Evolutionary conservation across 2,797 vertebrate species (phyloP).

Genomic region (Menidia menidia): DNA sequence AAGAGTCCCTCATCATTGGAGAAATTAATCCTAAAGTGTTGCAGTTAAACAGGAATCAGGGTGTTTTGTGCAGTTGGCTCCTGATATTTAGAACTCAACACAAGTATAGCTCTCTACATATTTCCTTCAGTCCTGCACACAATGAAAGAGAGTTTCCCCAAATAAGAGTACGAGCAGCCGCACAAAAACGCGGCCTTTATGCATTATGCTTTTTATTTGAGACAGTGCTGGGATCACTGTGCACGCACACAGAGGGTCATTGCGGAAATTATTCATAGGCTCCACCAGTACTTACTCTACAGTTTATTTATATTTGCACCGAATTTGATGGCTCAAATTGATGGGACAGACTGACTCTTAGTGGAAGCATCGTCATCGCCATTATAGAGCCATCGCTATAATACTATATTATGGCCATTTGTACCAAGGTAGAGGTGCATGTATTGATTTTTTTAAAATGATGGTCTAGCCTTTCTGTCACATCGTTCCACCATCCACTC

Average conservation of each 20-base stretch:
- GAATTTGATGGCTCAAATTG: conserved; percentile 7
- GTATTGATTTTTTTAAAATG: no score
- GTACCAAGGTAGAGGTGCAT: neutral
- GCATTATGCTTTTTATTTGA: conserved; percentile 29
- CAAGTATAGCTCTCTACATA: neutral
- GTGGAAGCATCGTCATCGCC: neutral
- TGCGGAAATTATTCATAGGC: conserved; percentile 20
- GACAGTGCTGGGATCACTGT: conserved; percentile 35
- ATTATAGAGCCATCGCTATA: neutral
- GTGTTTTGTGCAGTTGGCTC: neutral
- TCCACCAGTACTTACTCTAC: conserved; percentile 28
- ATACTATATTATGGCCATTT: neutral
- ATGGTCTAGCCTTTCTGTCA: neutral
- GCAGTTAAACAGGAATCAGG: neutral
- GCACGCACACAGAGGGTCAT: conserved; percentile 25
- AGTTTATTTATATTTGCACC: conserved; percentile 20
- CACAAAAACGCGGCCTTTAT: conserved; percentile 36
- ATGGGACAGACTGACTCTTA: neutral
- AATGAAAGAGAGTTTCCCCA: neutral
- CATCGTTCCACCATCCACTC: neutral
- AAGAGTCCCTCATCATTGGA: no score
- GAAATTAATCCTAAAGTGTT: neutral
- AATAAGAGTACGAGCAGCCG: conserved; percentile 18
- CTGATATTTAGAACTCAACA: neutral
- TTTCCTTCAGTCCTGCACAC: conserved; percentile 7